Conservation (phyloP, 1,140 invertebrate genomes). For the Cyclina sinensis region DNA sequence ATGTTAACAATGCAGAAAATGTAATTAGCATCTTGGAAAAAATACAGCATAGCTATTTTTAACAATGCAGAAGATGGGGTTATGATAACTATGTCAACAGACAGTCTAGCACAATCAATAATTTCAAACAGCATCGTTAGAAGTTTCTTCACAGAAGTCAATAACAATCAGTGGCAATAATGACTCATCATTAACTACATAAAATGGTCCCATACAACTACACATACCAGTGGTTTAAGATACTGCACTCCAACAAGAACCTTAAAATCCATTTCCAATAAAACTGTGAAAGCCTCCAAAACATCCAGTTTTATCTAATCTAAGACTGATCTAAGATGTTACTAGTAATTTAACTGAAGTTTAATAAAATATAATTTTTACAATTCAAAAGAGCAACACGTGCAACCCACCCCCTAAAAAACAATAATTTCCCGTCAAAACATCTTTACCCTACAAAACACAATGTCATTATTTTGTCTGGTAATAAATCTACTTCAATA, state of each 20-base stretch:
- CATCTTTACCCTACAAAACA: conserved; percentile 2
- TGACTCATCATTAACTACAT: not conserved
- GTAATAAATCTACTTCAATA: conserved; percentile 22
- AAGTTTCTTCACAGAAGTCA: conserved; percentile 10
- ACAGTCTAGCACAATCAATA: too few relatives aligned
- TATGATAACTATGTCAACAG: too few relatives aligned
- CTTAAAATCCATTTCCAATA: not conserved
- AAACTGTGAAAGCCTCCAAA: not conserved
- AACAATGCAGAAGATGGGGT: too few relatives aligned
- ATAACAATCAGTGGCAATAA: not conserved
- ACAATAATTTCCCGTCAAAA: not conserved
- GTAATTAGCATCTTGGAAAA: too few relatives aligned
- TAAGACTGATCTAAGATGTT: too few relatives aligned
- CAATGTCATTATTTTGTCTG: conserved; percentile 17
- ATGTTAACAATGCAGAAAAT: too few relatives aligned
- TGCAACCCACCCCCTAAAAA: conserved; percentile 16
- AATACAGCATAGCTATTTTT: too few relatives aligned
- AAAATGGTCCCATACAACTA: too few relatives aligned
- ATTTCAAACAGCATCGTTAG: not conserved
- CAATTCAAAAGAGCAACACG: not conserved
- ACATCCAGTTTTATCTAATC: too few relatives aligned
- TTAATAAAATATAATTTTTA: not conserved
- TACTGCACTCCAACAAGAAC: not conserved
- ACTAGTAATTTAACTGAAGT: too few relatives aligned
- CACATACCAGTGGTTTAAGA: too few relatives aligned